Percentiles rank a stretch among this genome's conserved stretches.
These are phyloP conservation scores for Pomatostomus ruficeps DNA, from an alignment of 2,113 vertebrate species.

Conservation along the genomic window DNA sequence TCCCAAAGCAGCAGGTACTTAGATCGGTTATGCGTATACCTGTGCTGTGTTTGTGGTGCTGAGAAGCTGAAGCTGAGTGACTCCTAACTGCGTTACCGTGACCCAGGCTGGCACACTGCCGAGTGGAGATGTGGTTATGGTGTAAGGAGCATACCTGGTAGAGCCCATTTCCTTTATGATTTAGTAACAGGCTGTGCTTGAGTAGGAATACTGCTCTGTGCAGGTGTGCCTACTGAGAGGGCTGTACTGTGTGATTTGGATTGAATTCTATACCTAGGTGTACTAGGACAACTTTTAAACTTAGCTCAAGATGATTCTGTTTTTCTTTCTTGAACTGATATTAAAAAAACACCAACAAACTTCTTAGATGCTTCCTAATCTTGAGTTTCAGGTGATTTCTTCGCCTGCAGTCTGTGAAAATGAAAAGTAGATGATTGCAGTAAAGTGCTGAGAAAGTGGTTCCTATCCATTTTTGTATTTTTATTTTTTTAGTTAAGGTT, in stretches of 20 bases:
- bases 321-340: background rate
- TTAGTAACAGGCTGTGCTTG: background rate
- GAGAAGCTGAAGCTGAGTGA: background rate
- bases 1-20: background rate
- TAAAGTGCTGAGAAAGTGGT: background rate
- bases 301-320: background rate
- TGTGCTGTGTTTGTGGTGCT: fast-evolving
- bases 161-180: background rate
- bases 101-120: fast-evolving
- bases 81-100: fast-evolving
- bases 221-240: background rate
- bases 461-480: background rate
- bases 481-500: background rate
- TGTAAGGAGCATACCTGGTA: background rate
- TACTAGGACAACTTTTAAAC: background rate
- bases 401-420: background rate
- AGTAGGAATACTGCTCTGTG: background rate
- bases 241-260: background rate
- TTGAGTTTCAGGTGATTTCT: background rate
- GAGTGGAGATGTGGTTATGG: background rate
- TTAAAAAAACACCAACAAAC: background rate
- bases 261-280: background rate
- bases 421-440: background rate
- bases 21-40: fast-evolving
- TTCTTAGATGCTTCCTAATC: background rate